These are phyloP conservation scores for Megaustenia siamemsis DNA, from an alignment of 2,888 invertebrate species.

Conservation along the genomic window DNA sequence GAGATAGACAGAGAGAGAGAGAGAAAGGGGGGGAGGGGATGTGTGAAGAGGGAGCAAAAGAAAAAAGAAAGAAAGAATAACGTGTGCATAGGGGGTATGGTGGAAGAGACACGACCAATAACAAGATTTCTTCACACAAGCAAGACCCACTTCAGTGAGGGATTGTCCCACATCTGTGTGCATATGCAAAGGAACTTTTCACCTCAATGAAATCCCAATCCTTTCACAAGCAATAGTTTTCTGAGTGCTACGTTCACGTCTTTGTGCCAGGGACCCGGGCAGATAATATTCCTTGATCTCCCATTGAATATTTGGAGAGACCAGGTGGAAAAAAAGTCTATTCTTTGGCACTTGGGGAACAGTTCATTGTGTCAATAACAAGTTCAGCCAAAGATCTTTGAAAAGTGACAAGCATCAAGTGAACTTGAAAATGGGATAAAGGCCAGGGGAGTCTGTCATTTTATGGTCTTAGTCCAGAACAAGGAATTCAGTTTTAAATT, in stretches of 20 bases:
- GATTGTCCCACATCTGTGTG: conserved; percentile 23
- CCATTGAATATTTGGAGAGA: conserved; percentile 37
- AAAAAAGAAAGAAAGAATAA: background rate
- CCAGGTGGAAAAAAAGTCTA: conserved; percentile 23
- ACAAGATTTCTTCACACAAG: background rate
- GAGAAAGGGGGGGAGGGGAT: background rate
- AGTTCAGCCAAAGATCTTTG: conserved; percentile 34
- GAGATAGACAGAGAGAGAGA: background rate
- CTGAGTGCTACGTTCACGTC: conserved; percentile 26
- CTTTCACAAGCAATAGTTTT: conserved; percentile 29
- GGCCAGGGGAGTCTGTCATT: background rate
- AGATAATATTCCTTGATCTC: conserved; percentile 51
- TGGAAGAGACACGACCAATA: background rate
- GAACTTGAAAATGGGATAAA: conserved; percentile 2
- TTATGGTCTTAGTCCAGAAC: no score
- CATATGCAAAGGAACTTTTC: conserved; percentile 34
- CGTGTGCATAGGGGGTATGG: background rate
- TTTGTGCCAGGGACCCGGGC: conserved; percentile 28
- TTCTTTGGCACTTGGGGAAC: background rate
- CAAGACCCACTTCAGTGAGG: background rate
- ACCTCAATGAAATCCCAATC: conserved; percentile 41
- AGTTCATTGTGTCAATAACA: conserved; percentile 50
- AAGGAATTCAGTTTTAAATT: no score
- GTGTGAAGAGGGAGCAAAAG: background rate
- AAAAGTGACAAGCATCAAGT: conserved; percentile 51